Evolutionary conservation across 2,888 invertebrate genomes (phyloP).

Genomic region (Sphecodes monilicornis): DNA sequence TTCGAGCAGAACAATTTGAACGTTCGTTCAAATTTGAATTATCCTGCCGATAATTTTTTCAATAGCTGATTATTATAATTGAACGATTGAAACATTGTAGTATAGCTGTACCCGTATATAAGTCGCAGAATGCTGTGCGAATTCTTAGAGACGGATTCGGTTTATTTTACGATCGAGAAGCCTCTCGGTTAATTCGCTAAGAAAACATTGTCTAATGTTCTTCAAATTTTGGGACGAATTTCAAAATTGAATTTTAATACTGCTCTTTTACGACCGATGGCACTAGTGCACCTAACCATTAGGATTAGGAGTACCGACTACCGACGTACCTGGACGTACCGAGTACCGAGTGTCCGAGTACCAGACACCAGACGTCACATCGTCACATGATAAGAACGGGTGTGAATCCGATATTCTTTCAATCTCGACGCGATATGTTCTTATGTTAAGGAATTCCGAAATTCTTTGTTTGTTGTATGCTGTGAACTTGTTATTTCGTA

Average conservation of each 20-base stretch:
- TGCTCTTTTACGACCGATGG: conserved; percentile 27
- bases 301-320: conserved; percentile 12
- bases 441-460: conserved; percentile 20
- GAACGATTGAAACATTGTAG: neutral
- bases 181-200: neutral
- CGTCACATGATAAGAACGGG: conserved; percentile 81
- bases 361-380: conserved; percentile 21
- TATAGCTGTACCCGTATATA: neutral
- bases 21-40: too few species aligned
- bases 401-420: conserved; percentile 68
- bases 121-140: neutral
- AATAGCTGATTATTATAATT: neutral
- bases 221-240: conserved; percentile 15
- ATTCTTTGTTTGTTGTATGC: neutral
- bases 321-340: neutral
- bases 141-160: neutral
- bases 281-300: conserved; percentile 42
- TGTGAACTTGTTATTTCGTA: conserved; percentile 44
- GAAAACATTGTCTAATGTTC: neutral
- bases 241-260: conserved; percentile 41
- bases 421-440: conserved; percentile 42
- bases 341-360: neutral
- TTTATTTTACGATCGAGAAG: neutral
- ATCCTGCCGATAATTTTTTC: neutral
- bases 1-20: neutral